Evolutionary conservation across 2,888 invertebrate species (phyloP).

Genomic region (Meandrusa payeni): DNA sequence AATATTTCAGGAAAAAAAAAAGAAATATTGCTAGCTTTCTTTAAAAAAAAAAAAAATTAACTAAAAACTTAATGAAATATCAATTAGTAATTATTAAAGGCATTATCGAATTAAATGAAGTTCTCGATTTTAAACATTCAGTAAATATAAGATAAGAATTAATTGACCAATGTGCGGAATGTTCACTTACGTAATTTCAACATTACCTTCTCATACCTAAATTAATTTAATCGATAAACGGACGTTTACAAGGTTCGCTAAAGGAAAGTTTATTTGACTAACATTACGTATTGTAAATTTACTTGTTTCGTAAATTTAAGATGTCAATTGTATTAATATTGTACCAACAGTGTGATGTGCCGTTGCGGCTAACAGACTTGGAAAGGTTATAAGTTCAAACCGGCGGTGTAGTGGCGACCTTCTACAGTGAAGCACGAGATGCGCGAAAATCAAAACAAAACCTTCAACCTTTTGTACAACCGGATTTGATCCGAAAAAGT

Average conservation of each 20-base stretch:
- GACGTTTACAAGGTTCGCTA: neutral
- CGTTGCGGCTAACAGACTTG: constrained; percentile 34
- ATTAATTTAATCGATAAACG: constrained; percentile 4
- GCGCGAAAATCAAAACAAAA: too few relatives aligned
- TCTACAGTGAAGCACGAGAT: too few relatives aligned
- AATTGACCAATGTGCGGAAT: constrained; percentile 4
- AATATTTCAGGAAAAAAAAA: too few relatives aligned
- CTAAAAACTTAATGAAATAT: constrained; percentile 6
- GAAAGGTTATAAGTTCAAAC: constrained; percentile 40
- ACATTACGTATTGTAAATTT: neutral
- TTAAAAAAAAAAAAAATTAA: too few relatives aligned
- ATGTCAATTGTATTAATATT: neutral
- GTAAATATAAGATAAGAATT: constrained; percentile 5
- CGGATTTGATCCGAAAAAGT: too few relatives aligned
- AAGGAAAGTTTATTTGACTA: neutral
- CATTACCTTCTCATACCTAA: neutral
- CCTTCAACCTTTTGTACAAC: too few relatives aligned
- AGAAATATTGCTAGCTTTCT: too few relatives aligned
- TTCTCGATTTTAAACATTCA: neutral
- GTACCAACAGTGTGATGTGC: neutral
- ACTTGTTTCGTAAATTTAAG: neutral
- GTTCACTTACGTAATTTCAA: constrained; percentile 14
- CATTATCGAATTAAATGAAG: constrained; percentile 8
- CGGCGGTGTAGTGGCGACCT: too few relatives aligned
- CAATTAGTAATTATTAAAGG: constrained; percentile 6